These are phyloP conservation scores for Halesus radiatus DNA, from an alignment of 1,140 invertebrate species.

Conservation along the genomic window DNA sequence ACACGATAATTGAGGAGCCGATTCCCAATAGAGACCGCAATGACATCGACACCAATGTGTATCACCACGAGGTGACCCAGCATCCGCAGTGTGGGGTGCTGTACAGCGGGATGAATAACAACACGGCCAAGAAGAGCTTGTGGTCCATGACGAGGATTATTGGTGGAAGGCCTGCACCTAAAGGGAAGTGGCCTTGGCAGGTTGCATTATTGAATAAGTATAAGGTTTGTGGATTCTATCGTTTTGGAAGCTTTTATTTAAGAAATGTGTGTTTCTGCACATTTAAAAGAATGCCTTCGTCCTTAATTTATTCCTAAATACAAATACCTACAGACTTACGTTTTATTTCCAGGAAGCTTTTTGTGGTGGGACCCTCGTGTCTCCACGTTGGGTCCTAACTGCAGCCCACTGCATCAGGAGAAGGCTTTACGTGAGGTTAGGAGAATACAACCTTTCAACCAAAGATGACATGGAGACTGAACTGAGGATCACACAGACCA, in stretches of 20 bases:
- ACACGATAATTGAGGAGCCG: constrained; percentile 50
- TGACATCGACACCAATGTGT: constrained; percentile 42
- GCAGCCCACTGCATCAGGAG: constrained; percentile 90
- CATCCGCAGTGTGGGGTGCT: constrained; percentile 44
- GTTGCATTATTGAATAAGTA: constrained; percentile 89
- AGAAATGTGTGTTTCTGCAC: no score
- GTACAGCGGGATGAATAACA: constrained; percentile 37
- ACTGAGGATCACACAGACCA: constrained; percentile 78
- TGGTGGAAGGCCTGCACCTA: constrained; percentile 82
- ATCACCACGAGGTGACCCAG: background rate
- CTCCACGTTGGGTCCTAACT: constrained; percentile 89
- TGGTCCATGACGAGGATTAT: constrained; percentile 82
- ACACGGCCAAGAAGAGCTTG: constrained; percentile 33
- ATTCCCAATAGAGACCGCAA: constrained; percentile 44
- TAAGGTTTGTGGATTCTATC: constrained; percentile 69
- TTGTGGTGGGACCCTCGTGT: constrained; percentile 92
- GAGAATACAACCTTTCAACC: constrained; percentile 74
- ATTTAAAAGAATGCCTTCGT: no score
- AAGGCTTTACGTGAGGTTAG: constrained; percentile 84
- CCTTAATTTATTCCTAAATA: no score
- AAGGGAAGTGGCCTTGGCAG: constrained; percentile 94
- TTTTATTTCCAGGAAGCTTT: constrained; percentile 79
- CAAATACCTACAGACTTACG: background rate
- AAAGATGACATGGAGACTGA: constrained; percentile 70
- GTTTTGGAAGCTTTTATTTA: no score